These are phyloP conservation scores for Todiramphus chloris DNA, from an alignment of 2,113 vertebrate genomes.

Conservation along the genomic window DNA sequence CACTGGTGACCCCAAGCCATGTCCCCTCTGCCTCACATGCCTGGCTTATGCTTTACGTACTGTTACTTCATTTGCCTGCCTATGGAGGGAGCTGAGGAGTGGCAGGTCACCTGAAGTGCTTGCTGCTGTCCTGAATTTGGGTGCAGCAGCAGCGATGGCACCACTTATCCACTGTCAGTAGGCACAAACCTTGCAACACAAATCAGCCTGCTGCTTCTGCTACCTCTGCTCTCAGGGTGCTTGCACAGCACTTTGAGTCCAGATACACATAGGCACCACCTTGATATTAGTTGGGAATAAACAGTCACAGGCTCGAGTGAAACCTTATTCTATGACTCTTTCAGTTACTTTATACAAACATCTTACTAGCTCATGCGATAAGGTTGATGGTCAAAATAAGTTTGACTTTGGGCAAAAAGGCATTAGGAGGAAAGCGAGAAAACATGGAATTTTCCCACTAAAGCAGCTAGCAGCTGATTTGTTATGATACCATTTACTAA, in stretches of 20 bases:
- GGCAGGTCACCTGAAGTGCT: neutral
- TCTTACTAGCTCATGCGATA: neutral
- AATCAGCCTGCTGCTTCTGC: neutral
- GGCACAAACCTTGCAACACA: neutral
- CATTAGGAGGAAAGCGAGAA: neutral
- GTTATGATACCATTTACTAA: neutral
- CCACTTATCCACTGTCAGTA: neutral
- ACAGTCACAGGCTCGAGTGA: neutral
- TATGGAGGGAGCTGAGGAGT: neutral
- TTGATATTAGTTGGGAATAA: neutral
- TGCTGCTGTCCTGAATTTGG: neutral
- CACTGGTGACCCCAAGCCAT: accelerated
- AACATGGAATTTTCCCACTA: neutral
- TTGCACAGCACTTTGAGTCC: neutral
- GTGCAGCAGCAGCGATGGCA: neutral
- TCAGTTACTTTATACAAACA: neutral
- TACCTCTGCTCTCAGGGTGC: accelerated
- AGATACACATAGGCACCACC: accelerated
- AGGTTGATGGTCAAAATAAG: neutral
- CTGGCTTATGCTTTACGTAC: neutral
- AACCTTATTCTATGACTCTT: neutral
- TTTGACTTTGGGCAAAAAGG: neutral
- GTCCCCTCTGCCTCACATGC: neutral
- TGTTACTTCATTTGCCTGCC: neutral
- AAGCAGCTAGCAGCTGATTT: neutral